phyloP scores from a whole-genome alignment of 2,888 invertebrate genomes.

The Coecobrya sp. region DNA sequence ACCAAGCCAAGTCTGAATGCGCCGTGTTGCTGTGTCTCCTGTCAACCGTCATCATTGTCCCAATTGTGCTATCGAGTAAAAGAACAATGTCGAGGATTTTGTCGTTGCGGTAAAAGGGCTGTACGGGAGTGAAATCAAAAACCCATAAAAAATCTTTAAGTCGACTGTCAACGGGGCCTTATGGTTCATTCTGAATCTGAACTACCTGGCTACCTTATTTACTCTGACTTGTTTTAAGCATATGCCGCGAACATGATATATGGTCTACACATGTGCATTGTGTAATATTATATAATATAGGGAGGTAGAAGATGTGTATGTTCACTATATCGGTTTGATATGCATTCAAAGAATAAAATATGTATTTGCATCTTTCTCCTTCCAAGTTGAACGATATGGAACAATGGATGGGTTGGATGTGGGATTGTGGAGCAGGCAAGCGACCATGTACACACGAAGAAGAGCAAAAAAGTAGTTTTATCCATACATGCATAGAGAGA shows the following conservation, averaged over 20 bases:
- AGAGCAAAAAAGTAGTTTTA: constrained; percentile 40
- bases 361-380: constrained; percentile 75
- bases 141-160: constrained; percentile 71
- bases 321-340: constrained; percentile 71
- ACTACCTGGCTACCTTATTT: constrained; percentile 65
- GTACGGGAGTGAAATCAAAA: constrained; percentile 70
- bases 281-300: constrained; percentile 37
- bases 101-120: constrained; percentile 83
- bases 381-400: constrained; percentile 77
- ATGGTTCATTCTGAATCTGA: constrained; percentile 29
- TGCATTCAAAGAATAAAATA: constrained; percentile 57
- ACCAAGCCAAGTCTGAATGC: constrained; percentile 48
- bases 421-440: constrained; percentile 85
- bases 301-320: constrained; percentile 40
- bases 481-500: constrained; percentile 12
- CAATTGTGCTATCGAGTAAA: constrained; percentile 45
- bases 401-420: constrained; percentile 84
- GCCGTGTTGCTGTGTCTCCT: constrained; percentile 72
- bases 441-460: constrained; percentile 48
- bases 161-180: constrained; percentile 69
- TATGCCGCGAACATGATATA: constrained; percentile 73
- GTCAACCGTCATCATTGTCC: constrained; percentile 73
- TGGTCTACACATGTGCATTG: constrained; percentile 60
- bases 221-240: constrained; percentile 56
- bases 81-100: constrained; percentile 81